Evolutionary conservation across 1,140 invertebrate species (phyloP).

Genomic region (Neodiprion virginianus): DNA sequence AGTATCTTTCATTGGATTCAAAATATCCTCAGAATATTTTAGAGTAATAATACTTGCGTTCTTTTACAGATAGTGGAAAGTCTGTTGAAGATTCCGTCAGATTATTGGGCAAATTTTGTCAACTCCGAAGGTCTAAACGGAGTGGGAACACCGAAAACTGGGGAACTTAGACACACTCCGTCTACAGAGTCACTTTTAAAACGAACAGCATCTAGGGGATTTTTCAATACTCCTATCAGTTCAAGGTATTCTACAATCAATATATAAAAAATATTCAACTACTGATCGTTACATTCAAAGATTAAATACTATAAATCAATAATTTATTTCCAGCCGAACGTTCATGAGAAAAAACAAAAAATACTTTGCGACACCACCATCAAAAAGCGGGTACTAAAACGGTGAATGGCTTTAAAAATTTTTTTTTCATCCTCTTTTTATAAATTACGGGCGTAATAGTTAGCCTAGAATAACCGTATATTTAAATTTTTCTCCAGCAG

Average conservation of each 20-base stretch:
- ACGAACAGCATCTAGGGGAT: constrained; percentile 51
- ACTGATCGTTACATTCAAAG: background rate
- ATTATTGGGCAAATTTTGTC: constrained; percentile 73
- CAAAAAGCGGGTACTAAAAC: constrained; percentile 44
- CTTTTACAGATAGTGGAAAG: constrained; percentile 69
- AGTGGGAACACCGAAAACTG: constrained; percentile 47
- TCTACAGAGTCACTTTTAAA: constrained; percentile 65
- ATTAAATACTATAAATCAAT: background rate
- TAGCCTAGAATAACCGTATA: too few species aligned
- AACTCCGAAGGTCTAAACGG: constrained; percentile 48
- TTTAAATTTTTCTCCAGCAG: too few species aligned
- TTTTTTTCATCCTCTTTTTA: background rate
- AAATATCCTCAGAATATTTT: constrained; percentile 10
- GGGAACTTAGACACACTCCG: constrained; percentile 61
- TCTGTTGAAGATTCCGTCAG: constrained; percentile 69
- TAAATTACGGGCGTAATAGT: too few species aligned
- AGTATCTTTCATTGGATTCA: constrained; percentile 26
- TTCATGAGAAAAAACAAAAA: constrained; percentile 56
- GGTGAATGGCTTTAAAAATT: background rate
- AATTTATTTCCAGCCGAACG: constrained; percentile 42
- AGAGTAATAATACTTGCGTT: constrained; percentile 17
- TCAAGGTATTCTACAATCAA: constrained; percentile 37
- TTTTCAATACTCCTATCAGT: constrained; percentile 56
- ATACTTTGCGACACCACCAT: constrained; percentile 58
- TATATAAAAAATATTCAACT: background rate